Evolutionary conservation across 1,140 invertebrate genomes (phyloP).

Genomic region (Coelopa frigida): DNA sequence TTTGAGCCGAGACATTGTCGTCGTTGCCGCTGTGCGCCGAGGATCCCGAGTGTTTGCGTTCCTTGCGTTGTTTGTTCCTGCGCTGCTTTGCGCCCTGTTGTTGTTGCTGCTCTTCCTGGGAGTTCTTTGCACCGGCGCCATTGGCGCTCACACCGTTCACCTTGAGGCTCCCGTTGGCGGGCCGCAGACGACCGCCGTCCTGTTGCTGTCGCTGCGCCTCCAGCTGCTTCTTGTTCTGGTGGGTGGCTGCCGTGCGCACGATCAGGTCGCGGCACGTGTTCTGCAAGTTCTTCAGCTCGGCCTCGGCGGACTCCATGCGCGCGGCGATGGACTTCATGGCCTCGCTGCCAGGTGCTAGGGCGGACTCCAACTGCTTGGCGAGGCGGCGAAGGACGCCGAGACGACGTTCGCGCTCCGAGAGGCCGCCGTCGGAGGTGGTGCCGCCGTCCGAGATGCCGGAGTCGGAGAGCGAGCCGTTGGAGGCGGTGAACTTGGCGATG

Average conservation of each 20-base stretch:
- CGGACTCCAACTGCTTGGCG: slow-evolving; percentile 58
- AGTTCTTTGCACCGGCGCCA: background rate
- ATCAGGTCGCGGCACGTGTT: slow-evolving; percentile 69
- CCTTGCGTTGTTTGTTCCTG: slow-evolving; percentile 2
- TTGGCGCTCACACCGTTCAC: background rate
- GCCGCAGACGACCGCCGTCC: slow-evolving; percentile 7
- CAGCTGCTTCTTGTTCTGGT: slow-evolving; percentile 32
- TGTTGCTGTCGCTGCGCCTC: slow-evolving; percentile 18
- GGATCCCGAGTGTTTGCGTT: background rate
- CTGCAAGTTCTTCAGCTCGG: slow-evolving; percentile 67
- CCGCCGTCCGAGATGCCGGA: slow-evolving; percentile 71
- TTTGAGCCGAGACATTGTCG: background rate
- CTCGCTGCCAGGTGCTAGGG: slow-evolving; percentile 57
- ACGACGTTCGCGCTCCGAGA: slow-evolving; percentile 64
- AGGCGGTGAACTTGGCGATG: slow-evolving; percentile 41
- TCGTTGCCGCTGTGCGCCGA: slow-evolving; percentile 5
- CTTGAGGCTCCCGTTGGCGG: slow-evolving; percentile 8
- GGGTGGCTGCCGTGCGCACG: slow-evolving; percentile 55
- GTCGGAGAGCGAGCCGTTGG: slow-evolving; percentile 61
- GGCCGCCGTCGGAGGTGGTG: slow-evolving; percentile 58
- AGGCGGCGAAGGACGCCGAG: slow-evolving; percentile 58
- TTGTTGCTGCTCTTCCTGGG: slow-evolving; percentile 10
- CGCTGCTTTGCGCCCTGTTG: slow-evolving; percentile 13
- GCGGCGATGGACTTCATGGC: slow-evolving; percentile 56
- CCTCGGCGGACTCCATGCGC: slow-evolving; percentile 70